Evolutionary conservation across 1,140 invertebrate species (phyloP).

Genomic region (Drosophila rufa): DNA sequence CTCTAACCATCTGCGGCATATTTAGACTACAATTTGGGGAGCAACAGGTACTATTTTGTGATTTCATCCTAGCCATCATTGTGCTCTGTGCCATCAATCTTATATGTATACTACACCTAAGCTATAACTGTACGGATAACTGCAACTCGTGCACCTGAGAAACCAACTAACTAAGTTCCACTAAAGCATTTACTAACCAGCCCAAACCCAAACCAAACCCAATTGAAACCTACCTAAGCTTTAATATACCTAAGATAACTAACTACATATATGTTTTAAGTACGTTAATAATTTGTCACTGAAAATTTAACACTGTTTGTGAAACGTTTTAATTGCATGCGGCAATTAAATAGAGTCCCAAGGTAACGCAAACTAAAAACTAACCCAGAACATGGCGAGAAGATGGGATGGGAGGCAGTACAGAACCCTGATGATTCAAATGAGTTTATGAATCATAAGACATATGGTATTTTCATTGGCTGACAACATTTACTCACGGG

Average conservation of each 20-base stretch:
- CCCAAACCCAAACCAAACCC: constrained; percentile 7
- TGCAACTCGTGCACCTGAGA: constrained; percentile 70
- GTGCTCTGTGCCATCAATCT: constrained; percentile 88
- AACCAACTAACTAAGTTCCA: constrained; percentile 9
- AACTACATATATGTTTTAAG: constrained; percentile 37
- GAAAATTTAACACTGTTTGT: constrained; percentile 82
- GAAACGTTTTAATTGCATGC: constrained; percentile 84
- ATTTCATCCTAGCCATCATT: constrained; percentile 88
- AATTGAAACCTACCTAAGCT: constrained; percentile 21
- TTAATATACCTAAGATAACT: constrained; percentile 43
- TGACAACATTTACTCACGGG: neutral
- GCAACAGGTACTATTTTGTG: constrained; percentile 89
- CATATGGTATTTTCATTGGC: neutral
- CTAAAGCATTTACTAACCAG: constrained; percentile 32
- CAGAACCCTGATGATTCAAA: constrained; percentile 8
- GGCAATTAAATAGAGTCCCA: constrained; percentile 82
- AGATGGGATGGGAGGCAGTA: constrained; percentile 6
- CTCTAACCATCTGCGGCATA: constrained; percentile 27
- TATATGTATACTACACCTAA: constrained; percentile 88
- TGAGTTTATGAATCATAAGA: constrained; percentile 5
- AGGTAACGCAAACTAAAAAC: constrained; percentile 70
- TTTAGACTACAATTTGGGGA: constrained; percentile 89
- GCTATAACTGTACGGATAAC: constrained; percentile 80
- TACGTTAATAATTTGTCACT: constrained; percentile 63
- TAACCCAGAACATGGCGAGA: constrained; percentile 28